Conservation (phyloP, 2,797 vertebrate genomes). For the Hylomyscus alleni region DNA sequence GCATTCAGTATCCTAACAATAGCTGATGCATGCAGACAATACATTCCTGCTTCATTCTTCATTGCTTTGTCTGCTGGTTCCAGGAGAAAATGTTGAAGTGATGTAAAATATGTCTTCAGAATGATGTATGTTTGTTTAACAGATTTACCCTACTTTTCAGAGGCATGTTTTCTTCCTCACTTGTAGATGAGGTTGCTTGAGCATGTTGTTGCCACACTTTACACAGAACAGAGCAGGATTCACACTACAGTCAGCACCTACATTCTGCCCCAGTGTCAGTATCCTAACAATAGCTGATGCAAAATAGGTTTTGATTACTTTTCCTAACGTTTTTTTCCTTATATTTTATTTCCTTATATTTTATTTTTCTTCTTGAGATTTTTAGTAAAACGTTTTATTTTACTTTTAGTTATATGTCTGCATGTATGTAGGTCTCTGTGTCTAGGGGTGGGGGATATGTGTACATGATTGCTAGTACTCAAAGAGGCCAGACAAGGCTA, state of each 20-base stretch:
- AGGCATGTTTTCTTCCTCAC: background rate
- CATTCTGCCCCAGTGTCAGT: background rate
- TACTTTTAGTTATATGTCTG: background rate
- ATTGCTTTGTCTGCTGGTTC: background rate
- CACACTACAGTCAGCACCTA: background rate
- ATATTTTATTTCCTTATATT: background rate
- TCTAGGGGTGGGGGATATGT: too few relatives aligned
- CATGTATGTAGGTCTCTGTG: background rate
- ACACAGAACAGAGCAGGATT: background rate
- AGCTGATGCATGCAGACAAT: background rate
- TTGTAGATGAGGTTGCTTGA: background rate
- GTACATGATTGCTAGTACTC: background rate
- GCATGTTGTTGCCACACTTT: background rate
- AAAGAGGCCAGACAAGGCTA: background rate
- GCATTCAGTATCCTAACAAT: background rate
- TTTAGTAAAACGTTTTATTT: background rate
- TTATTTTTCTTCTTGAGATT: background rate
- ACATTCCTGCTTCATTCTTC: background rate
- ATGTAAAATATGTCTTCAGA: background rate
- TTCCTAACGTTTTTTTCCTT: background rate
- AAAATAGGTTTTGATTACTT: slow-evolving; percentile 1
- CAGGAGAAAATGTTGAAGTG: background rate
- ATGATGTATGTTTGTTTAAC: background rate
- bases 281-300: too few relatives aligned
- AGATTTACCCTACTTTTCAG: slow-evolving; percentile 15